Percentiles rank a stretch among this genome's conserved stretches.
phyloP scores from a whole-genome alignment of 2,888 invertebrate genomes.

The Ypsolopha sequella region DNA sequence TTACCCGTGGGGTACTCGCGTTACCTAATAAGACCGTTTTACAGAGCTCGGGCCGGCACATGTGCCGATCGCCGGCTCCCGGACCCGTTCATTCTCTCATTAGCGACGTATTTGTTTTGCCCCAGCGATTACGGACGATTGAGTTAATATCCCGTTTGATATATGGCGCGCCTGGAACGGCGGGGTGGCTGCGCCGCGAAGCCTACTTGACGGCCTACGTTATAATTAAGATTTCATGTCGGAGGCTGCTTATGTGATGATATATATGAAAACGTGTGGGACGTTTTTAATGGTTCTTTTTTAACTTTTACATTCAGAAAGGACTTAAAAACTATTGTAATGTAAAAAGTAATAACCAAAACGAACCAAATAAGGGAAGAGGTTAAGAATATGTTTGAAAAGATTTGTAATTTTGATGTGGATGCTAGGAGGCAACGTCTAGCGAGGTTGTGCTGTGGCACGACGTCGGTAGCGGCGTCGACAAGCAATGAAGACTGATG shows the following conservation, averaged over 20 bases:
- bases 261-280: not conserved
- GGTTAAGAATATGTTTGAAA: not conserved
- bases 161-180: conserved; percentile 43
- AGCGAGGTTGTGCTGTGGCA: conserved; percentile 37
- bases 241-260: not conserved
- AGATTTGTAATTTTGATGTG: conserved; percentile 13
- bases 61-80: conserved; percentile 29
- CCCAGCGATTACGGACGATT: conserved; percentile 54
- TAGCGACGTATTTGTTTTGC: conserved; percentile 61
- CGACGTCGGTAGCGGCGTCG: conserved; percentile 53
- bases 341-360: not conserved
- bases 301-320: no score
- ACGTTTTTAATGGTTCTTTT: no score
- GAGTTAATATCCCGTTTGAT: conserved; percentile 59
- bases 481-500: conserved; percentile 72
- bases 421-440: conserved; percentile 60
- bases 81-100: conserved; percentile 53
- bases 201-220: conserved; percentile 13
- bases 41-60: conserved; percentile 57
- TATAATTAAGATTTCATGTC: conserved; percentile 4
- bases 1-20: conserved; percentile 69
- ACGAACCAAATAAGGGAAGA: no score
- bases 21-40: conserved; percentile 70
- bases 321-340: not conserved
- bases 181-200: conserved; percentile 32